Base-by-base conservation (phyloP, 2,797 vertebrate species). In the Sebastes cheni region DNA sequence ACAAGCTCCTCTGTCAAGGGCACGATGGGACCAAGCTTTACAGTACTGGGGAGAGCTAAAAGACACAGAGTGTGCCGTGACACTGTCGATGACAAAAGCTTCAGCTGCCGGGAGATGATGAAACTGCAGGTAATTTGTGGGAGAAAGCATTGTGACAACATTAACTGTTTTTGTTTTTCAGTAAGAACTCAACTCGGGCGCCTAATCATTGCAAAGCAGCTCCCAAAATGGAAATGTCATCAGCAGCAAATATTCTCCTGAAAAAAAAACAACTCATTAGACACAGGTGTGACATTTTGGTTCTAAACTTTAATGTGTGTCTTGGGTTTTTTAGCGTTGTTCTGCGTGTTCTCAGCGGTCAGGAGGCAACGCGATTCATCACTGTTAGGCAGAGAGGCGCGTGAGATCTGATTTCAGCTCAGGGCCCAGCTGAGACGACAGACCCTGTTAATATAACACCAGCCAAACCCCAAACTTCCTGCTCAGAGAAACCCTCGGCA, bases 1-100 rank as follows among this genome's bases (percentile, higher is more conserved):
- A 91, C 91, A 89, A 89, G 89, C 91, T 93, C 85, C 85, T 90
- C 92, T 88, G 88, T 93, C 92, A 94, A 93, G 93, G 92, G 79
- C 92, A 91, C 76, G 79, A 91, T 67, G 83, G 85, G 67, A 73
- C 74, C 16, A 42, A 83, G 88, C 84, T 78, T 77, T 83, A 79
- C 83, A 81, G 85, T 70, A 66, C 69, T 71, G 67, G 36, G 83
- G 81, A 75, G 80, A 77, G 55, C 79, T 36, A 36, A 80, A 71
- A 82, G 83, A 86, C 75, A 42, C 72, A 42, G 46, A 46, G 66
- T 77, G 77, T 50, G 54, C 46, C 8, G 11, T 74, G 81, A 81
- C 79, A 71, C 73, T 50, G 71, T 13, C 4, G 20, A 68, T 60
- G 83, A 72, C 64, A 68, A 88, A 84, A 61, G 81, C 79, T 65